Percentiles rank a stretch among this genome's conserved stretches.
These are phyloP conservation scores for Archips xylosteana DNA, from an alignment of 2,888 invertebrate genomes.

Conservation along the genomic window DNA sequence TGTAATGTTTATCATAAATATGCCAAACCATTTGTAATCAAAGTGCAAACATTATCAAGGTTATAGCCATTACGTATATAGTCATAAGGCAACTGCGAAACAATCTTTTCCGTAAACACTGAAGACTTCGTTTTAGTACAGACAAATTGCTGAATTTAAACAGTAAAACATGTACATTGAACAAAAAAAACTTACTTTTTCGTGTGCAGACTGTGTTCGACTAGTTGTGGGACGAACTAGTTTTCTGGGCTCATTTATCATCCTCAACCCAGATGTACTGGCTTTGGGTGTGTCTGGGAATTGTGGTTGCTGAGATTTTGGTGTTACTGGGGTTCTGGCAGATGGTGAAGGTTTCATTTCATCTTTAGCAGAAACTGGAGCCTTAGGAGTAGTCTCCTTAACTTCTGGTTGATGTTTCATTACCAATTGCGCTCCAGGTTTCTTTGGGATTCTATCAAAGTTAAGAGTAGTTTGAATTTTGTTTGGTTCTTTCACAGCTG, in stretches of 20 bases:
- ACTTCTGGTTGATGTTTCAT: conserved; percentile 55
- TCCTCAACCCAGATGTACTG: conserved; percentile 63
- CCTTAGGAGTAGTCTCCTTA: conserved; percentile 57
- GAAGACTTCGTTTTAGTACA: conserved; percentile 3
- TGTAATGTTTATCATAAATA: conserved; percentile 67
- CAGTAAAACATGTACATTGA: background rate
- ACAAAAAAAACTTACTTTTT: conserved; percentile 63
- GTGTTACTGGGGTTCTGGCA: conserved; percentile 55
- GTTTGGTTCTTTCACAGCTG: conserved; percentile 55
- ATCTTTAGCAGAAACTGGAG: conserved; percentile 55
- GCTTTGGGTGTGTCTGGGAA: conserved; percentile 66
- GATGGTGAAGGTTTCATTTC: conserved; percentile 56
- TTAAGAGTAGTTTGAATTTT: conserved; percentile 82
- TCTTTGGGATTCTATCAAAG: conserved; percentile 74
- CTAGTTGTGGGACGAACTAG: conserved; percentile 57
- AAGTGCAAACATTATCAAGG: conserved; percentile 72
- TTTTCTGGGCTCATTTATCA: conserved; percentile 64
- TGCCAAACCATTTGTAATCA: conserved; percentile 67
- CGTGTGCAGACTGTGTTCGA: conserved; percentile 61
- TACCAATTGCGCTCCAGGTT: conserved; percentile 49
- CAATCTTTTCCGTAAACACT: conserved; percentile 31
- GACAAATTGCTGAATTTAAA: background rate
- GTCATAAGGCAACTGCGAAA: conserved; percentile 16
- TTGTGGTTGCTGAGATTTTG: conserved; percentile 50
- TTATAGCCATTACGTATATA: conserved; percentile 52